Evolutionary conservation across 2,113 vertebrate genomes (phyloP).

Genomic region (Sigmodon hispidus): DNA sequence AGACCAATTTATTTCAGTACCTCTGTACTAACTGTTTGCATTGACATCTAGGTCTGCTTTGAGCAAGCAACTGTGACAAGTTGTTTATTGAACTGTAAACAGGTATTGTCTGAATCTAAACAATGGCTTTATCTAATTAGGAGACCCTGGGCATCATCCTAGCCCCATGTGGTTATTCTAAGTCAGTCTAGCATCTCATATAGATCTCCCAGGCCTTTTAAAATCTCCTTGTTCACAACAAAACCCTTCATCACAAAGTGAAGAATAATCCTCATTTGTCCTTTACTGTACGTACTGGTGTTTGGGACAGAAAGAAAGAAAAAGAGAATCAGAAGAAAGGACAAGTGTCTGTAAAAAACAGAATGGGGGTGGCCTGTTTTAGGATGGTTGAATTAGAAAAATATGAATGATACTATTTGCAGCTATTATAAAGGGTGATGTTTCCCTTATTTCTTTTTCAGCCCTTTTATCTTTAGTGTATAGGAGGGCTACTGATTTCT

Average conservation of each 20-base stretch:
- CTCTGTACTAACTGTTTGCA: constrained; percentile 87
- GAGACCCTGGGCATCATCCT: constrained; percentile 78
- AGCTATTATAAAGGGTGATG: too few species aligned
- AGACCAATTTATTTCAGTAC: constrained; percentile 91
- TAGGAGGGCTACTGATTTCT: too few species aligned
- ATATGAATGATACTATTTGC: constrained; percentile 58
- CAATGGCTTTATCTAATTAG: constrained; percentile 90
- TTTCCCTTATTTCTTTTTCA: too few species aligned
- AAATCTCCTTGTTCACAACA: constrained; percentile 69
- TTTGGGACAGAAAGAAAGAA: constrained; percentile 4
- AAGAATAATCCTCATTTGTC: constrained; percentile 56
- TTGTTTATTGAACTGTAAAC: constrained; percentile 92
- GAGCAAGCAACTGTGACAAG: constrained; percentile 91
- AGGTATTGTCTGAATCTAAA: constrained; percentile 87
- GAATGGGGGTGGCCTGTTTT: constrained; percentile 10
- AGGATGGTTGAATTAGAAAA: constrained; percentile 51
- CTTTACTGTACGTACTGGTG: constrained; percentile 31
- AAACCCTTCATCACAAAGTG: constrained; percentile 31
- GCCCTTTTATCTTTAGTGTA: too few species aligned
- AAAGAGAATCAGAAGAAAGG: neutral
- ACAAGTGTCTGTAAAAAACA: constrained; percentile 10
- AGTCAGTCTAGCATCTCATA: constrained; percentile 55
- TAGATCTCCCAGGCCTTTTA: constrained; percentile 67
- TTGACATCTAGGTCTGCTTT: constrained; percentile 89
- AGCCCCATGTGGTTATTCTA: constrained; percentile 76